Evolutionary conservation across 2,888 invertebrate species (phyloP), one percentile per base, ranked within the genome.

Genomic region (Cephus spinipes): DNA sequence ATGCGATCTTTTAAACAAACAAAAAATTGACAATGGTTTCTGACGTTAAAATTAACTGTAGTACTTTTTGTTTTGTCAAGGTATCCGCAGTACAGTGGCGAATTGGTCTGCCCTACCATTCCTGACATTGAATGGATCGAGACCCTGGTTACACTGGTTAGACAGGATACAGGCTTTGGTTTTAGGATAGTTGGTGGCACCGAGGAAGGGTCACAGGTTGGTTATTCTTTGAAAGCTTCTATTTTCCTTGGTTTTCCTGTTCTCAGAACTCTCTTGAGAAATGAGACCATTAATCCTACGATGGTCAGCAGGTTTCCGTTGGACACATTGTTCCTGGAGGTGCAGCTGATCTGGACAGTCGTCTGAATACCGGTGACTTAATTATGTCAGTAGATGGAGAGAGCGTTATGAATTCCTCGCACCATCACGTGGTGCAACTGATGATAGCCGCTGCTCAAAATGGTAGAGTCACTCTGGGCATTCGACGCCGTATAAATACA

Each of bases 171-270:
- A 78, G 99, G 99, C 3, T 99, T 99, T 93, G 99, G 99, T 12
- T 99, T 99, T 93, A 94, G 99, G 81, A 98, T 99, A 89, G 97
- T 99, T 55, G 99, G 99, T 33, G 99, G 99, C 69, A 98, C 98
- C 0, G 99, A 99, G 92, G 99, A 99, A 93, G 97, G 98, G 79
- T 98, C 98, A 82, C 96, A 98, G 92, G 98, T 95, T 55, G 55
- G 55, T 55, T 55, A 55, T 55, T 55, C 55, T 23, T 55, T 23
- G 55, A 55, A 55, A 55, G 55, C 55, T 55, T 55, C 23, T 55
- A 55, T 55, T 9, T 55, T 55, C 55, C 55, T 55, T 55, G 15
- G 23, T 55, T 23, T 9, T 23, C 23, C 2, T 55, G 55, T 55
- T 55, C 23, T 55, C 55, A 55, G 55, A 55, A 55, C 2, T 23